Evolutionary conservation across 2,888 invertebrate genomes (phyloP).

Genomic region (Plebejus anna): DNA sequence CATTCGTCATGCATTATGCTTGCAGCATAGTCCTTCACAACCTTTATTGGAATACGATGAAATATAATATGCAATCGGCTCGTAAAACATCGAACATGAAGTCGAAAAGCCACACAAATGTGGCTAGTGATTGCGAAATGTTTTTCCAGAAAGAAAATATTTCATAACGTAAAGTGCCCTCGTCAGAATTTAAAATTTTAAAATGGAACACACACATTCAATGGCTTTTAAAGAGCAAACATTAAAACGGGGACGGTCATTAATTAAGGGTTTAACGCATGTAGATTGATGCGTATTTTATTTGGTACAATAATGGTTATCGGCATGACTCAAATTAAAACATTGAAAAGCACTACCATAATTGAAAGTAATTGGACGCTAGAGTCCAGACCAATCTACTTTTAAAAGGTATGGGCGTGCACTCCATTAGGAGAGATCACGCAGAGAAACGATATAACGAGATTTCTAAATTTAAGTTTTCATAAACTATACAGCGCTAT

Average conservation of each 20-base stretch:
- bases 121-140: background rate
- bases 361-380: slow-evolving; percentile 6
- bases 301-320: background rate
- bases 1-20: slow-evolving; percentile 13
- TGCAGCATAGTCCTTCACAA: background rate
- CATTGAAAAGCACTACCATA: slow-evolving; percentile 11
- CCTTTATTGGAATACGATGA: slow-evolving; percentile 9
- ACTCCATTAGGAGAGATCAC: slow-evolving; percentile 1
- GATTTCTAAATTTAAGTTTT: background rate
- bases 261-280: background rate
- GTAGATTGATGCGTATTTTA: background rate
- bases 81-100: background rate
- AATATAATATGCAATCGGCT: background rate
- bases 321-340: slow-evolving; percentile 1
- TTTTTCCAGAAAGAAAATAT: background rate
- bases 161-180: background rate
- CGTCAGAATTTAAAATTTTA: background rate
- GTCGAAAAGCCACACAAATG: background rate
- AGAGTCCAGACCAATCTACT: background rate
- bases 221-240: background rate
- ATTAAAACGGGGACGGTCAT: background rate
- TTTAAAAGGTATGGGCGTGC: slow-evolving; percentile 1
- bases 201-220: background rate
- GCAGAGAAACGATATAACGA: background rate
- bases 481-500: background rate